phyloP scores from a whole-genome alignment of 2,113 vertebrate genomes.

The Ceyx margarethae region DNA sequence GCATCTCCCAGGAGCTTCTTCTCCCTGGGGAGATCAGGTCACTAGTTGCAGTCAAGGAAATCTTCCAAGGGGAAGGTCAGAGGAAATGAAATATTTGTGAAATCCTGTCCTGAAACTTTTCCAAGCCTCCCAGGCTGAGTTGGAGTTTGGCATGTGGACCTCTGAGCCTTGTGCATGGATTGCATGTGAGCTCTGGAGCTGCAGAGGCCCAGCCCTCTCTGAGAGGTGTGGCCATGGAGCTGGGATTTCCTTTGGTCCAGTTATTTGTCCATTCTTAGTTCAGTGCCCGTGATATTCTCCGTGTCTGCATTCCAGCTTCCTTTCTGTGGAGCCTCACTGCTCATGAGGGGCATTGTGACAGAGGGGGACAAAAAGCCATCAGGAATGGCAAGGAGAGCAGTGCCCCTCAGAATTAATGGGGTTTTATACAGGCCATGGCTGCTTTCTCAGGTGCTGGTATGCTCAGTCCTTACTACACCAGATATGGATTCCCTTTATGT shows the following conservation, averaged over 20 bases:
- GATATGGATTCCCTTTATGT: background rate
- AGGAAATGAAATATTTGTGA: conserved; percentile 58
- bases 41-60: background rate
- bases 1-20: background rate
- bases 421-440: background rate
- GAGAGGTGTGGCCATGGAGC: background rate
- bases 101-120: conserved; percentile 61
- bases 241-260: background rate
- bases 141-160: conserved; percentile 36
- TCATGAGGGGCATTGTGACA: background rate
- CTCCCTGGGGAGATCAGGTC: background rate
- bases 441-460: background rate
- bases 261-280: background rate
- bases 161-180: conserved; percentile 46
- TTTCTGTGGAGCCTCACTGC: background rate
- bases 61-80: background rate
- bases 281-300: background rate
- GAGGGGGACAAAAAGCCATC: fast-evolving
- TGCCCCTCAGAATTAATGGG: background rate
- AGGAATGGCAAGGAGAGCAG: background rate
- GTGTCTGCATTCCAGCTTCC: background rate
- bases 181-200: conserved; percentile 44
- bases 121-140: background rate
- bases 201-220: background rate
- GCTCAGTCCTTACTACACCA: background rate